Evolutionary conservation across 2,888 invertebrate species (phyloP), one percentile per base, ranked within the genome.

Genomic region (Tetragonula carbonaria): DNA sequence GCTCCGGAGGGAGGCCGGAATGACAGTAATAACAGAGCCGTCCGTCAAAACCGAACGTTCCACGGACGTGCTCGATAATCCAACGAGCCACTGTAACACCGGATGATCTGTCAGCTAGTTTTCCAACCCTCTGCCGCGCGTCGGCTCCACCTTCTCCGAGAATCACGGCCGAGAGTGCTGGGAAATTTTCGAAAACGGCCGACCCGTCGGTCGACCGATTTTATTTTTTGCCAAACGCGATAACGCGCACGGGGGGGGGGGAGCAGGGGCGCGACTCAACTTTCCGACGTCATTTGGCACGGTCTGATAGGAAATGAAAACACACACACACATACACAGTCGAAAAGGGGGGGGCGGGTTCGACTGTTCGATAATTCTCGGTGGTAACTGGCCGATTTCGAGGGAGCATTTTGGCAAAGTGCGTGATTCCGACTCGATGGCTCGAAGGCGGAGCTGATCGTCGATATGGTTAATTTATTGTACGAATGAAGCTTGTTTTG

Each of bases 11-110:
- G 86, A 79, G 83, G 72, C 71, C 59, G 85, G 90, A 91, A 91
- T 89, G 91, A 92, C 91, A 87, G 91, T 92, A 92, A 92, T 92
- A 92, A 92, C 92, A 91, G 92, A 91, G 86, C 91, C 87, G 92
- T 91, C 92, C 87, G 88, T 92, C 91, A 92, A 90, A 85, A 84
- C 88, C 87, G 87, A 90, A 87, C 45, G 88, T 90, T 89, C 87
- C 85, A 84, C 74, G 82, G 78, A 59, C 74, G 76, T 76, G 80
- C 82, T 74, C 84, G 76, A 85, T 87, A 88, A 86, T 88, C 89
- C 87, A 86, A 87, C 85, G 82, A 83, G 80, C 85, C 74, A 80
- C 83, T 78, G 83, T 85, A 90, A 86, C 91, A 85, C 85, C 78
- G 84, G 82, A 82, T 88, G 86, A 88, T 90, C 90, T 86, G 91